phyloP scores from a whole-genome alignment of 2,113 vertebrate species.

The Pao palembangensis region DNA sequence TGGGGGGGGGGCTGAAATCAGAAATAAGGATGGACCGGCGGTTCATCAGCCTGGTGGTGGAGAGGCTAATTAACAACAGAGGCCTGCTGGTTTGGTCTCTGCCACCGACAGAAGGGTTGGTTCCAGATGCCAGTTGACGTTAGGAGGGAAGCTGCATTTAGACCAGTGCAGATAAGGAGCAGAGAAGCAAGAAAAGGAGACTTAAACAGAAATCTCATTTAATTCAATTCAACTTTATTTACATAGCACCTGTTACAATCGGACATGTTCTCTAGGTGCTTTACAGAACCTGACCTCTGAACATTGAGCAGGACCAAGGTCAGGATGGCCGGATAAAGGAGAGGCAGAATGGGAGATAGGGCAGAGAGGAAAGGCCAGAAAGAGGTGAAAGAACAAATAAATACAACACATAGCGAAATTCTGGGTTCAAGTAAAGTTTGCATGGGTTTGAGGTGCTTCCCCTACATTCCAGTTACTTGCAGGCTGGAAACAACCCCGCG shows the following conservation, averaged over 20 bases:
- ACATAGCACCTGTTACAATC: too few species aligned
- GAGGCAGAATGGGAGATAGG: neutral
- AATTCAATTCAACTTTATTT: too few species aligned
- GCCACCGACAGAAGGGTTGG: constrained; percentile 46
- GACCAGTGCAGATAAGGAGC: constrained; percentile 38
- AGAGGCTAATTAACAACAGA: constrained; percentile 54
- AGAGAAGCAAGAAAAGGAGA: constrained; percentile 13
- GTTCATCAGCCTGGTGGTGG: constrained; percentile 36
- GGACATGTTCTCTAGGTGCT: too few species aligned
- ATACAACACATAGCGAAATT: too few species aligned
- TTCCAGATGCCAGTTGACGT: constrained; percentile 54
- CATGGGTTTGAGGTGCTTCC: too few species aligned
- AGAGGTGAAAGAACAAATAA: too few species aligned
- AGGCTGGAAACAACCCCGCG: too few species aligned
- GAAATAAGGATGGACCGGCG: constrained; percentile 40
- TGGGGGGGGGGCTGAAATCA: constrained; percentile 22
- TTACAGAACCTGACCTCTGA: neutral
- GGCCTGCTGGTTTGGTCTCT: constrained; percentile 36
- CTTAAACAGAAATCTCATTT: constrained; percentile 9
- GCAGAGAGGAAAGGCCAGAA: neutral
- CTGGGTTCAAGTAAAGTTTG: too few species aligned
- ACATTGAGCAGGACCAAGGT: neutral
- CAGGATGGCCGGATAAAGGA: too few species aligned
- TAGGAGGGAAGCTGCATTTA: constrained; percentile 49
- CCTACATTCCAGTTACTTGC: too few species aligned